Conservation (phyloP, 2,797 vertebrate species). For the Sebastes trivittatus region DNA sequence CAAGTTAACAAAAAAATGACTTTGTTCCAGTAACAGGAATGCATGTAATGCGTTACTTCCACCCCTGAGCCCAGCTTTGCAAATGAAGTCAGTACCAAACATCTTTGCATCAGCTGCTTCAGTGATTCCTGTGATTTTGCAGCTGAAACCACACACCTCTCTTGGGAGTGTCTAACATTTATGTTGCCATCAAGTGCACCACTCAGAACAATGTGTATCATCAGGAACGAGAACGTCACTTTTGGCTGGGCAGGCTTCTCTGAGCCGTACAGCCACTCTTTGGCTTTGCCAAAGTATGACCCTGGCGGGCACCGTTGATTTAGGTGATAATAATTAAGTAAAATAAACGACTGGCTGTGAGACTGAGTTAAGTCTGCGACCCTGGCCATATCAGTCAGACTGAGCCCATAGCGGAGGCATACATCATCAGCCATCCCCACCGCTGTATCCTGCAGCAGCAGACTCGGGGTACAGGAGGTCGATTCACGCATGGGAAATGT, state of each 20-base stretch:
- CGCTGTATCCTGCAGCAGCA: constrained; percentile 16
- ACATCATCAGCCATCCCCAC: constrained; percentile 22
- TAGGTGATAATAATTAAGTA: background rate
- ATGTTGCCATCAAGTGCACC: background rate
- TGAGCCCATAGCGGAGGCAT: background rate
- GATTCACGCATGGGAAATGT: constrained; percentile 55
- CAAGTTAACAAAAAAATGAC: too few relatives aligned
- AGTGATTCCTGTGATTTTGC: constrained; percentile 5
- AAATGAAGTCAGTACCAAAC: background rate
- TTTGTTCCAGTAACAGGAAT: too few relatives aligned
- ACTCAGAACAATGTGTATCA: constrained; percentile 1
- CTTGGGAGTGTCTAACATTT: constrained; percentile 2
- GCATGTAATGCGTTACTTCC: background rate
- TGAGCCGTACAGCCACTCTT: background rate
- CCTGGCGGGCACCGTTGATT: background rate
- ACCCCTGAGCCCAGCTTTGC: background rate
- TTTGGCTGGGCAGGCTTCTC: background rate
- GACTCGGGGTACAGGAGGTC: constrained; percentile 7
- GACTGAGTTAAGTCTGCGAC: background rate
- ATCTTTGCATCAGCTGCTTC: background rate
- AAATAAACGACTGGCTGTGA: background rate
- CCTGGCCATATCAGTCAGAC: background rate
- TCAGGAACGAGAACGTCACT: background rate
- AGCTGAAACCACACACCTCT: constrained; percentile 5
- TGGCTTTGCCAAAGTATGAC: background rate